Percentiles rank a stretch among this genome's conserved stretches.
These are phyloP conservation scores for Cotesia congregata DNA, from an alignment of 2,888 invertebrate species.

Conservation along the genomic window DNA sequence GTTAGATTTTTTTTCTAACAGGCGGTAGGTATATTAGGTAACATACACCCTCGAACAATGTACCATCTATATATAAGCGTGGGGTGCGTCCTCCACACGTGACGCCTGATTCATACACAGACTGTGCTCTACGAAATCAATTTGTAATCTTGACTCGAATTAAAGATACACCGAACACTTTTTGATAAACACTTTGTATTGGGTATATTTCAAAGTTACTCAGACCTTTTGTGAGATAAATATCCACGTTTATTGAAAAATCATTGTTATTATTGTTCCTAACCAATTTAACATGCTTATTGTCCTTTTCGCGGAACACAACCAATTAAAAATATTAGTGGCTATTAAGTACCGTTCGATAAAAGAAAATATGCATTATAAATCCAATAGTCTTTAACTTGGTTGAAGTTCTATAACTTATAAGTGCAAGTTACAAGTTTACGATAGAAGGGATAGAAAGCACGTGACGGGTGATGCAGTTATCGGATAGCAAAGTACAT, in stretches of 20 bases:
- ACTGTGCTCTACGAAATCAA: conserved; percentile 68
- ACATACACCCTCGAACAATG: conserved; percentile 43
- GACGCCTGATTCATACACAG: conserved; percentile 71
- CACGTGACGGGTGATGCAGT: no score
- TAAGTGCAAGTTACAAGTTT: no score
- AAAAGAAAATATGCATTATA: no score
- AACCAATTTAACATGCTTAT: no score
- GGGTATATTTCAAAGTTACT: background rate
- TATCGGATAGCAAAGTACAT: background rate
- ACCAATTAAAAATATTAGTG: no score
- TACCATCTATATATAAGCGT: conserved; percentile 51
- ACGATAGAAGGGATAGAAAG: conserved; percentile 3
- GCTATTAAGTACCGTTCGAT: no score
- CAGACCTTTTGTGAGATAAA: no score
- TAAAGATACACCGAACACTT: conserved; percentile 55
- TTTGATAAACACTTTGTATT: background rate
- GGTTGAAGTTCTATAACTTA: no score
- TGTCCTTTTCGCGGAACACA: no score
- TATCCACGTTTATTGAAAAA: no score
- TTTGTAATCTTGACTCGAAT: conserved; percentile 70
- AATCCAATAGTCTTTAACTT: no score
- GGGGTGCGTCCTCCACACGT: conserved; percentile 70
- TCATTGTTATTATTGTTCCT: no score
- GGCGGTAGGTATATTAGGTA: conserved; percentile 37
- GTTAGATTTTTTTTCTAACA: background rate